Base-by-base conservation (phyloP, 2,888 invertebrate genomes). In the Hybos culiciformis region DNA sequence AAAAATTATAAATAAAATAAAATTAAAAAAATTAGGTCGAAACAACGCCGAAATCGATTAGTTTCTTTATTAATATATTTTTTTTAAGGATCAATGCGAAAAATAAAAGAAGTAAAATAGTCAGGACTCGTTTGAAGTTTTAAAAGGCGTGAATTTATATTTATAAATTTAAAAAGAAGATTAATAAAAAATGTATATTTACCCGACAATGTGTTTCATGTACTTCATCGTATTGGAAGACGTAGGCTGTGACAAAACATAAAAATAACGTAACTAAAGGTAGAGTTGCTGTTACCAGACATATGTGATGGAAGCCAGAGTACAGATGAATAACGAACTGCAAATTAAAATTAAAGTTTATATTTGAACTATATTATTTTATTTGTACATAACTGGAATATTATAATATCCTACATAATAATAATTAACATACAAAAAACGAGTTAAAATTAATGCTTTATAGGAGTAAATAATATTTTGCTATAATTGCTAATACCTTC, bases 141-240 rank as follows among this genome's bases (percentile, higher is more conserved):
- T 8, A 8, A 24, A 24, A 24, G 7, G 24, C 11, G 11, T 24
- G 24, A 6, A 24, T 24, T 24, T 8, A 8, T 8, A 24, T 29
- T 14, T 7, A 29, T 29, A n/a, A 29, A n/a, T n/a, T 29, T 14
- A 31, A 11, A 31, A 6, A 14, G 15, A 36, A 21, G n/a, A n/a
- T 36, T 6, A 14, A 15, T 12, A 8, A 29, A 42, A 18, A 38
- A 38, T 37, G 24, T 4, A 23, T 46, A 74, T 82, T 78, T 72
- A 93, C 93, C 68, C 81, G 80, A 74, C 92, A 92, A 69, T 91
- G 88, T 53, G 91, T 91, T 73, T 91, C 91, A 61, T 92, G 92
- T 59, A 92, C 86, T 68, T 91, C 88, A 70, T 91, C 86, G 68
- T 80, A 80, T 70, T 90, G 88, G 70, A 88, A 92, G 63, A 90